These are phyloP conservation scores for Salminus brasiliensis DNA, from an alignment of 2,113 vertebrate species.

Conservation along the genomic window DNA sequence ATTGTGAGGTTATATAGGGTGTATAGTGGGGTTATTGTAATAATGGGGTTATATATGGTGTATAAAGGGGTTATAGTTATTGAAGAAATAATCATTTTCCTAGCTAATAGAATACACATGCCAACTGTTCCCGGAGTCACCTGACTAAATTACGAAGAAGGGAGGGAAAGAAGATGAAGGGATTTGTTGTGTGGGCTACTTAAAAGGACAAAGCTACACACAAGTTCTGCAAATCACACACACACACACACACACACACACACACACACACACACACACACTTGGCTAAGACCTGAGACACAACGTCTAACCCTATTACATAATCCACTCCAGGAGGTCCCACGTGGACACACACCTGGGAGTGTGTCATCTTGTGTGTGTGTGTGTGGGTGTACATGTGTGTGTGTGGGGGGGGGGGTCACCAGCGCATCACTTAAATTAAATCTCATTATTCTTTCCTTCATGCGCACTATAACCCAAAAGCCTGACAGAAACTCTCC, in stretches of 20 bases:
- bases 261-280: slow-evolving; percentile 27
- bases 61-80: too few relatives aligned
- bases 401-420: slow-evolving; percentile 5
- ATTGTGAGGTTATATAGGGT: too few relatives aligned
- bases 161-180: background rate
- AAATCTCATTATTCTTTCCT: background rate
- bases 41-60: too few relatives aligned
- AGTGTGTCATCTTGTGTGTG: background rate
- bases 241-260: slow-evolving; percentile 15
- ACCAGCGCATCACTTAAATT: background rate
- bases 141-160: background rate
- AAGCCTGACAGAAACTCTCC: background rate
- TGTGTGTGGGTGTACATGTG: slow-evolving; percentile 1
- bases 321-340: slow-evolving; percentile 40
- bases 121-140: background rate
- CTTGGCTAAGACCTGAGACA: slow-evolving; percentile 30
- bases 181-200: slow-evolving; percentile 33
- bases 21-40: too few relatives aligned
- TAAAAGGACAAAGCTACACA: slow-evolving; percentile 33
- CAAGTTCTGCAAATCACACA: too few relatives aligned
- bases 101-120: too few relatives aligned
- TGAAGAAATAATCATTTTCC: too few relatives aligned
- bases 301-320: slow-evolving; percentile 38
- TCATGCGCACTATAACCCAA: background rate
- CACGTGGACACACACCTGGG: slow-evolving; percentile 36